A percentile compares a stretch with the other conserved stretches of the same genome.
These are phyloP conservation scores for Cheilosia soror DNA, from an alignment of 2,888 invertebrate species.

Conservation along the genomic window DNA sequence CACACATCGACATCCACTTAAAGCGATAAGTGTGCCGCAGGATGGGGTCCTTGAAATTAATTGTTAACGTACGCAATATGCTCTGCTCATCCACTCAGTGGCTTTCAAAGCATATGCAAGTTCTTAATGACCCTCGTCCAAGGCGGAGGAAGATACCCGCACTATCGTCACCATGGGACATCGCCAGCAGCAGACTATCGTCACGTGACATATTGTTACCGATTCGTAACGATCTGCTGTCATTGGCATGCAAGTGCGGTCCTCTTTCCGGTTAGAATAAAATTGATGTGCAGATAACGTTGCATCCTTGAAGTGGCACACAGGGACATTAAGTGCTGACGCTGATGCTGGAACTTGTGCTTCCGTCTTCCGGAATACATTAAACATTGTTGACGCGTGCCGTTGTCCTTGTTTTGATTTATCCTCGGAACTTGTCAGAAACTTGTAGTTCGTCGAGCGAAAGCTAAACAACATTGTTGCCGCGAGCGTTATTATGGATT, in stretches of 20 bases:
- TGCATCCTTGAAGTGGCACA: slow-evolving; percentile 59
- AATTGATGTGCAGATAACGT: slow-evolving; percentile 38
- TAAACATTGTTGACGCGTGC: slow-evolving; percentile 64
- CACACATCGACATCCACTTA: slow-evolving; percentile 61
- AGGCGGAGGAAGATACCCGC: slow-evolving; percentile 23
- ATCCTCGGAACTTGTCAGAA: slow-evolving; percentile 66
- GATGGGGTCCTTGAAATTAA: slow-evolving; percentile 65
- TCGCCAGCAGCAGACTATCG: slow-evolving; percentile 37
- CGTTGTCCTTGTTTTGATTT: slow-evolving; percentile 58
- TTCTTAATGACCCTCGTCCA: slow-evolving; percentile 66
- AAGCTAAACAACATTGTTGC: slow-evolving; percentile 48
- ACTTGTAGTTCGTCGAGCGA: slow-evolving; percentile 59
- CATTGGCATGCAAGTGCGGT: slow-evolving; percentile 69
- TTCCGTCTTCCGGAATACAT: slow-evolving; percentile 72
- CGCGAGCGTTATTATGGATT: slow-evolving; percentile 27
- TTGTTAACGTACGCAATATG: slow-evolving; percentile 66
- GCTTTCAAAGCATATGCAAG: slow-evolving; percentile 67
- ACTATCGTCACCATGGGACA: slow-evolving; percentile 50
- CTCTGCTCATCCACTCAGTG: slow-evolving; percentile 59
- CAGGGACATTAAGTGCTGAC: slow-evolving; percentile 19
- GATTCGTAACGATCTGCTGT: slow-evolving; percentile 73
- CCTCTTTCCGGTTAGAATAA: slow-evolving; percentile 54
- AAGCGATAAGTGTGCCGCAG: slow-evolving; percentile 72
- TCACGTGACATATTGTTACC: slow-evolving; percentile 74
- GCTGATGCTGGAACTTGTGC: slow-evolving; percentile 59